A percentile compares a stretch with the other conserved stretches of the same genome.
phyloP scores from a whole-genome alignment of 2,888 invertebrate genomes.

The Zygothrica quintamaculata region DNA sequence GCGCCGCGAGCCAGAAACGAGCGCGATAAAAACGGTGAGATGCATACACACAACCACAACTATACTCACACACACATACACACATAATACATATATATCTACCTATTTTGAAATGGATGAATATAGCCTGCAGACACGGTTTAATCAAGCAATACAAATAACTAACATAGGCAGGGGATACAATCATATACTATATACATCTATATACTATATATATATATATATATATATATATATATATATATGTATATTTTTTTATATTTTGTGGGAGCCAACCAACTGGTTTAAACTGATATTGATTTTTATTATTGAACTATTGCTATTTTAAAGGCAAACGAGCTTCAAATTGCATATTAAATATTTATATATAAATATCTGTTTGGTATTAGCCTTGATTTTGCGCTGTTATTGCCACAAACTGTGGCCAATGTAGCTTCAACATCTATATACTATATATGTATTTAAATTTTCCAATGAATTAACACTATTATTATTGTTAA shows the following conservation, averaged over 20 bases:
- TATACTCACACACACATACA: not conserved
- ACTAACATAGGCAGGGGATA: constrained; percentile 8
- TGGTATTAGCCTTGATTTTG: constrained; percentile 21
- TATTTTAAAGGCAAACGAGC: constrained; percentile 25
- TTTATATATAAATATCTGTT: constrained; percentile 33
- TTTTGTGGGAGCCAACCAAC: constrained; percentile 7
- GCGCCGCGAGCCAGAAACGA: constrained; percentile 30
- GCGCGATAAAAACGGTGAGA: constrained; percentile 18
- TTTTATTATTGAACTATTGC: constrained; percentile 13
- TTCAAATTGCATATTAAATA: constrained; percentile 16
- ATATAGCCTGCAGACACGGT: constrained; percentile 41
- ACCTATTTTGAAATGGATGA: constrained; percentile 4
- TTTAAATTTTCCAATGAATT: too few species aligned
- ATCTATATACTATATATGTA: too few species aligned
- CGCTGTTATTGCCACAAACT: constrained; percentile 32
- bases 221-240: constrained; percentile 4
- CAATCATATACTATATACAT: not conserved
- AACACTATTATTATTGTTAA: not conserved
- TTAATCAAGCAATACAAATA: constrained; percentile 57
- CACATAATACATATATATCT: constrained; percentile 2
- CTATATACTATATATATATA: not conserved
- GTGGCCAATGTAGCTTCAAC: not conserved
- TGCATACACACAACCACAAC: not conserved
- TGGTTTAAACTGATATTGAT: constrained; percentile 21
- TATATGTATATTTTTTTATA: constrained; percentile 1